Conservation (phyloP, 1,140 invertebrate genomes). For the Aricia agestis region DNA sequence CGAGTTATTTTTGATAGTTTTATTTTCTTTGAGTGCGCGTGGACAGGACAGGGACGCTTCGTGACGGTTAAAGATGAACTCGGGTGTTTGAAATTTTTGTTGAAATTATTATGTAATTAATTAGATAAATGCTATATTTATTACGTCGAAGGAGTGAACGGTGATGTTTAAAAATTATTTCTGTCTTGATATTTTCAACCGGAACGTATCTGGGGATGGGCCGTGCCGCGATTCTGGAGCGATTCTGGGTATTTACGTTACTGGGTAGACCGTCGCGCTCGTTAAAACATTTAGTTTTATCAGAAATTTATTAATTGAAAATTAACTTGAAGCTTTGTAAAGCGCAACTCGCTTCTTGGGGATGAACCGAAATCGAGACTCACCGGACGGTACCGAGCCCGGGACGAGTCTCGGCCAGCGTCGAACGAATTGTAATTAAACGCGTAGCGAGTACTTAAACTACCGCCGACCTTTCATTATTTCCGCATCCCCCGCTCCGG, state of each 20-base stretch:
- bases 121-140: conserved; percentile 75
- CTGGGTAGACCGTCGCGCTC: conserved; percentile 5
- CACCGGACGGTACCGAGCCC: conserved; percentile 4
- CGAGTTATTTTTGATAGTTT: conserved; percentile 76
- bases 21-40: conserved; percentile 73
- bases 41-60: conserved; percentile 59
- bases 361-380: not conserved
- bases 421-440: conserved; percentile 56
- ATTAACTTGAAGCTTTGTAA: not conserved
- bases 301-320: not conserved
- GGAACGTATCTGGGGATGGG: conserved; percentile 50
- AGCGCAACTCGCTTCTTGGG: not conserved
- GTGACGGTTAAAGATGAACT: conserved; percentile 61
- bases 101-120: conserved; percentile 75
- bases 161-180: conserved; percentile 74
- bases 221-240: conserved; percentile 30
- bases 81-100: conserved; percentile 74
- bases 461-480: conserved; percentile 55
- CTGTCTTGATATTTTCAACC: conserved; percentile 73
- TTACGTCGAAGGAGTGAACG: conserved; percentile 62
- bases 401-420: conserved; percentile 22
- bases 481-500: conserved; percentile 43
- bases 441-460: conserved; percentile 57
- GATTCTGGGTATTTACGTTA: conserved; percentile 50
- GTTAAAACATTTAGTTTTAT: not conserved